phyloP scores from a whole-genome alignment of 2,797 vertebrate species.

The Gila robusta region DNA sequence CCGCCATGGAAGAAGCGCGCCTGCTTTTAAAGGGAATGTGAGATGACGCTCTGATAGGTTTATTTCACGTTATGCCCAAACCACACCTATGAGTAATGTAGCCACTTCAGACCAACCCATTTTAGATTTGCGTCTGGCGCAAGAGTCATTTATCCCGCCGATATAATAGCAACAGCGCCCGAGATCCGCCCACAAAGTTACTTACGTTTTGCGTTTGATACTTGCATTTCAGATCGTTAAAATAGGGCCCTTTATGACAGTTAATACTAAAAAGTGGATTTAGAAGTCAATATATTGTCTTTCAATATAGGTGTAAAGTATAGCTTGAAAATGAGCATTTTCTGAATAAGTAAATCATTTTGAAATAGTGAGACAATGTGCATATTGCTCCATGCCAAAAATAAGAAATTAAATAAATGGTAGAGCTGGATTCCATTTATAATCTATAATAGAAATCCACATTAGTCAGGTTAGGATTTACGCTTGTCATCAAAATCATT shows the following conservation, averaged over 20 bases:
- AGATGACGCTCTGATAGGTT: too few relatives aligned
- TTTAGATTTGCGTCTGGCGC: too few relatives aligned
- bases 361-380: conserved; percentile 26
- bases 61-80: too few relatives aligned
- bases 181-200: too few relatives aligned
- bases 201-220: too few relatives aligned
- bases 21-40: too few relatives aligned
- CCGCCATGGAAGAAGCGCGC: too few relatives aligned
- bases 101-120: too few relatives aligned
- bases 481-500: conserved; percentile 45
- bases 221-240: too few relatives aligned
- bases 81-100: too few relatives aligned
- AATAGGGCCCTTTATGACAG: neutral
- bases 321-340: neutral
- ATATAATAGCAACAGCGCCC: too few relatives aligned
- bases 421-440: conserved; percentile 37
- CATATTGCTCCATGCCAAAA: conserved; percentile 30
- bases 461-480: conserved; percentile 36
- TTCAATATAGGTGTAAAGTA: neutral
- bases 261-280: neutral
- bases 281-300: neutral
- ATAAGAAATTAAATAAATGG: neutral
- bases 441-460: conserved; percentile 24
- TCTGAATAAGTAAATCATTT: neutral
- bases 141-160: too few relatives aligned